phyloP scores from a whole-genome alignment of 2,888 invertebrate species.

The Papilio protenor region DNA sequence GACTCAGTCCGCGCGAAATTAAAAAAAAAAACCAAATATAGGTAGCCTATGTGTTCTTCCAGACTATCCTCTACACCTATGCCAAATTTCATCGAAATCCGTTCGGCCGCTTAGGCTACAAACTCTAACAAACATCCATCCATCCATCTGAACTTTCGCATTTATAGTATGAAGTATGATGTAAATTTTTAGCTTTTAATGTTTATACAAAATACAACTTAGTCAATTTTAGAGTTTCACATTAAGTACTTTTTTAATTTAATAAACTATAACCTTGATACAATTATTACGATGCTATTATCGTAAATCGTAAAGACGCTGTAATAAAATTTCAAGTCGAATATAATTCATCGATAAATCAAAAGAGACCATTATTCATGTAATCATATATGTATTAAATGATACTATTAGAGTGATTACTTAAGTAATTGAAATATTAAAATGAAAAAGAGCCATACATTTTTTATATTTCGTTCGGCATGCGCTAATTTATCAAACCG shows the following conservation, averaged over 20 bases:
- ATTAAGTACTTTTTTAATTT: constrained; percentile 20
- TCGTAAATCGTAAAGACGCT: constrained; percentile 37
- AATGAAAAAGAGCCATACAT: constrained; percentile 3
- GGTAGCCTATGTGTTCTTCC: no score
- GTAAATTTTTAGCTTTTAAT: background rate
- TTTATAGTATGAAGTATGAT: background rate
- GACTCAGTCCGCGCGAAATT: no score
- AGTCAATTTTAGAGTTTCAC: background rate
- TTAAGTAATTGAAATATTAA: constrained; percentile 40
- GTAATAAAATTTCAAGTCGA: constrained; percentile 31
- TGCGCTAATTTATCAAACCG: constrained; percentile 21
- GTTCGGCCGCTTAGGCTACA: no score
- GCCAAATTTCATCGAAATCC: no score
- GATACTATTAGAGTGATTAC: constrained; percentile 40
- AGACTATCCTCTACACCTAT: no score
- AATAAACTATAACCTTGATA: constrained; percentile 33
- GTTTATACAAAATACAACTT: constrained; percentile 7
- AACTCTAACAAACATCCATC: no score
- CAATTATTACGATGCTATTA: constrained; percentile 27
- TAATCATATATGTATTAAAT: constrained; percentile 37
- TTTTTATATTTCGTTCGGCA: constrained; percentile 19
- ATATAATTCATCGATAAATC: constrained; percentile 38
- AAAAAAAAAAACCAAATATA: no score
- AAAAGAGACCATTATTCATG: constrained; percentile 36
- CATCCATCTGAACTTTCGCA: no score